A percentile compares a stretch with the other conserved stretches of the same genome.
These are phyloP conservation scores for Andrena dorsata DNA, from an alignment of 2,888 invertebrate genomes.

Conservation along the genomic window DNA sequence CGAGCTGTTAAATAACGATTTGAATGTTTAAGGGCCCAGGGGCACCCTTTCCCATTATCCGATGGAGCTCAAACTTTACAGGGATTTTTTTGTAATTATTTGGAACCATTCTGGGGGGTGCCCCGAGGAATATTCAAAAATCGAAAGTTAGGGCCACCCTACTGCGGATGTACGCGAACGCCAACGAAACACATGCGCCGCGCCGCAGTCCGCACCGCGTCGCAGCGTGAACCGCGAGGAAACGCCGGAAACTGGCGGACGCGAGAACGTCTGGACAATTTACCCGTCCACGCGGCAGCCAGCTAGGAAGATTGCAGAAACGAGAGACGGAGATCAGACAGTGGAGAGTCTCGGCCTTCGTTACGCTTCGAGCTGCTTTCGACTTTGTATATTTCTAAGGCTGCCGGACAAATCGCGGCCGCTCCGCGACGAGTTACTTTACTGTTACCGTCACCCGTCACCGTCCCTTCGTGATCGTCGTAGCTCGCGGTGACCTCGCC, in stretches of 20 bases:
- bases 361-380: background rate
- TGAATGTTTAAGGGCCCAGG: no score
- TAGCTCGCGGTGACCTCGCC: background rate
- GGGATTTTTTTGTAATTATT: no score
- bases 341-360: constrained; percentile 2
- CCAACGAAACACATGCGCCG: constrained; percentile 40
- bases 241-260: constrained; percentile 35
- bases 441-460: background rate
- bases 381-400: background rate
- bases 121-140: no score
- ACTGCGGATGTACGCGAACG: constrained; percentile 28
- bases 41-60: no score
- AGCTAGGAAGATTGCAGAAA: constrained; percentile 28
- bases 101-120: no score
- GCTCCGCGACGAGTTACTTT: background rate
- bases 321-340: constrained; percentile 25
- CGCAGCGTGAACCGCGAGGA: constrained; percentile 19
- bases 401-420: background rate
- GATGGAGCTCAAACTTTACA: no score
- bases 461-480: background rate
- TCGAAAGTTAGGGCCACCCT: no score
- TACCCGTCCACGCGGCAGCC: constrained; percentile 31
- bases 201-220: constrained; percentile 8
- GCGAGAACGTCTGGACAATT: constrained; percentile 31
- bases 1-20: no score